phyloP scores from a whole-genome alignment of 2,888 invertebrate genomes.

The Melinopterus prodromus region DNA sequence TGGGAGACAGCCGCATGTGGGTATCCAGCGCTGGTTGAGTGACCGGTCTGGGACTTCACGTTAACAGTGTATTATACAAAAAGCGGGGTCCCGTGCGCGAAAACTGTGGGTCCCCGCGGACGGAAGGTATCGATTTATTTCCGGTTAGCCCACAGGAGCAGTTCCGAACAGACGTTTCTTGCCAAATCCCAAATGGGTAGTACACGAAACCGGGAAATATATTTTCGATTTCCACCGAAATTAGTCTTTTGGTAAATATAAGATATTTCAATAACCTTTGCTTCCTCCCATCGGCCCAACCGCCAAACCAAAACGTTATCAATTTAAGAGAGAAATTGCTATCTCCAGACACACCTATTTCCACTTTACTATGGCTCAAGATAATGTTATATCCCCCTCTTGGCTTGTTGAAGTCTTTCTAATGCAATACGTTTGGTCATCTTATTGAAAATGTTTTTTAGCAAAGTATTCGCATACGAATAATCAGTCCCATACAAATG shows the following conservation, averaged over 20 bases:
- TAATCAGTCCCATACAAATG: too few relatives aligned
- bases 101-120: not conserved
- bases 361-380: too few relatives aligned
- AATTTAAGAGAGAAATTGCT: not conserved
- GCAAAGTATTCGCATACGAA: too few relatives aligned
- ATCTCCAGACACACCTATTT: too few relatives aligned
- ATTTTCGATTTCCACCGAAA: not conserved
- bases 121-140: not conserved
- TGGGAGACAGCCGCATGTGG: not conserved
- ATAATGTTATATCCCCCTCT: too few relatives aligned
- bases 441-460: too few relatives aligned
- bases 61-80: conserved; percentile 10
- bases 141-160: not conserved
- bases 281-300: not conserved
- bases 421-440: too few relatives aligned
- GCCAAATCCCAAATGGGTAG: not conserved
- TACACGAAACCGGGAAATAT: not conserved
- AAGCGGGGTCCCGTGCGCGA: not conserved
- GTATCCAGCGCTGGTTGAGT: conserved; percentile 15
- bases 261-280: conserved; percentile 4
- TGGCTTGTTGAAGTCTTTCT: too few relatives aligned
- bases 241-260: not conserved
- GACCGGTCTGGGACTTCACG: conserved; percentile 19
- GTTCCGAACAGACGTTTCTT: not conserved
- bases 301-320: not conserved